Evolutionary conservation across 2,797 vertebrate species (phyloP), one percentile per base, ranked within the genome.

Genomic region (Enoplosus armatus): DNA sequence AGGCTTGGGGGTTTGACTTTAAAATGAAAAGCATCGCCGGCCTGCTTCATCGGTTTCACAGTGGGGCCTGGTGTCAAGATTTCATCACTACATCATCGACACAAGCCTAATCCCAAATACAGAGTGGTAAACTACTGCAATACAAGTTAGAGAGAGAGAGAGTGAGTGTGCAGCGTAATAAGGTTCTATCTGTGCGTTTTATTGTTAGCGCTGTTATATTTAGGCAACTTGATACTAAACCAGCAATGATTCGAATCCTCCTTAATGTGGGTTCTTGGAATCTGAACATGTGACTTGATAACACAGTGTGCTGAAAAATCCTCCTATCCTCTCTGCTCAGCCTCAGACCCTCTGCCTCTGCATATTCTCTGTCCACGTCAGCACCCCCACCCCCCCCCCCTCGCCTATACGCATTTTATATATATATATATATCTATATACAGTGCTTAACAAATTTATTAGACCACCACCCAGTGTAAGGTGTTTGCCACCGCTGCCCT

Each of bases 21-120:
- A 27, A 68, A 73, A 54, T 74, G 50, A 74, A 74, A 59, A 51
- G 56, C 26, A 39, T 54, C 53, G 7, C 55, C 51, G 48, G 31
- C 22, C 8, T 27, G 16, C 20, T 70, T 69, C 59, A 67, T 37
- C 62, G 27, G 47, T 56, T 37, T 75, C 29, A 8, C 22, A 50
- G 16, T 20, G 35, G 55, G 59, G 65, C n/a, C n/a, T n/a, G n/a
- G n/a, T n/a, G n/a, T n/a, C n/a, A n/a, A n/a, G n/a, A n/a, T n/a
- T n/a, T n/a, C n/a, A n/a, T n/a, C n/a, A n/a, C n/a, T n/a, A n/a
- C n/a, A n/a, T n/a, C n/a, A n/a, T n/a, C n/a, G n/a, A 64, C 11
- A 63, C 18, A 63, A 31, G 10, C 14, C 9, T 53, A 24, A 60
- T 45, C 24, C 37, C 22, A 50, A 47, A 43, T 33, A 24, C 27